Evolutionary conservation across 2,113 vertebrate genomes (phyloP).

Genomic region (Seriola rivoliana): DNA sequence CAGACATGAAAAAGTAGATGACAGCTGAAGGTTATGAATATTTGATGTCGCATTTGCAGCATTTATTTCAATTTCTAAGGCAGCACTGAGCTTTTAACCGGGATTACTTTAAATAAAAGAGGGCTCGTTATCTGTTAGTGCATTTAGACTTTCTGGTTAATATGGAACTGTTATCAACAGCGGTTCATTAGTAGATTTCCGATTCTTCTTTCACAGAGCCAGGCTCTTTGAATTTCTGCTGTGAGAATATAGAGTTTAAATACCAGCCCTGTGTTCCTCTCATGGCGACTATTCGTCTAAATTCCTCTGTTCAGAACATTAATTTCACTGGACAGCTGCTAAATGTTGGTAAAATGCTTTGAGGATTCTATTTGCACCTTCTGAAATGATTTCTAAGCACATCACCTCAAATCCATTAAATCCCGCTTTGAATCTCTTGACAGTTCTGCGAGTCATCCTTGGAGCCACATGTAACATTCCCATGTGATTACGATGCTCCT

Average conservation of each 20-base stretch:
- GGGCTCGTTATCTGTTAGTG: slow-evolving; percentile 64
- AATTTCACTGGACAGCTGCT: slow-evolving; percentile 70
- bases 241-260: slow-evolving; percentile 41
- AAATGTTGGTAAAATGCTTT: slow-evolving; percentile 71
- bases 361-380: slow-evolving; percentile 73
- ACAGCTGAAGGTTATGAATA: slow-evolving; percentile 56
- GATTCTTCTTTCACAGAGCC: slow-evolving; percentile 40
- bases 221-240: slow-evolving; percentile 39
- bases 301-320: slow-evolving; percentile 51
- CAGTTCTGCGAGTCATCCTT: slow-evolving; percentile 53
- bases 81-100: slow-evolving; percentile 49
- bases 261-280: slow-evolving; percentile 17
- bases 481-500: slow-evolving; percentile 72
- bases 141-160: slow-evolving; percentile 61
- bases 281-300: slow-evolving; percentile 20
- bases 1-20: slow-evolving; percentile 24
- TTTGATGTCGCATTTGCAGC: slow-evolving; percentile 63
- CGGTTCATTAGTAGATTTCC: slow-evolving; percentile 61
- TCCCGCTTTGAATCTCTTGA: slow-evolving; percentile 68
- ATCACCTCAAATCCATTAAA: slow-evolving; percentile 73
- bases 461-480: slow-evolving; percentile 73
- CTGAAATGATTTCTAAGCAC: slow-evolving; percentile 70
- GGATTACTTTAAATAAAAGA: slow-evolving; percentile 63
- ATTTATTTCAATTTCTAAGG: slow-evolving; percentile 67
- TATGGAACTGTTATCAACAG: slow-evolving; percentile 51